Base-by-base conservation (phyloP, 1,140 invertebrate genomes). In the Diploscapter pachys region DNA sequence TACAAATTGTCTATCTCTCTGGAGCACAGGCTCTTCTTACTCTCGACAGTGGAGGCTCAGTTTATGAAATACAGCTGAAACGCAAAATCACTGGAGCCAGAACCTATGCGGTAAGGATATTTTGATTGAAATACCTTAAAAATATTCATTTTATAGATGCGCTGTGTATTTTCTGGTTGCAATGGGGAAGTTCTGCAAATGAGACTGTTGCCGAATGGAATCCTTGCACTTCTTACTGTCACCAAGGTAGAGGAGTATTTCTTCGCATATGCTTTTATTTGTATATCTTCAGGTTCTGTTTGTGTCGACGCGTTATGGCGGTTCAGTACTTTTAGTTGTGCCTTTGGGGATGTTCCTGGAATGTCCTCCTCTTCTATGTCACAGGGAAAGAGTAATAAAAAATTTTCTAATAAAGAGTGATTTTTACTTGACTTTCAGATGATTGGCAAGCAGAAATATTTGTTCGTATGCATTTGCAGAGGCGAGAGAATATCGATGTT, bases 21-120 rank as follows among this genome's bases (percentile, higher is more conserved):
- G 72, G 9, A 59, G 81, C 76, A 48, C 62, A 63, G 59, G 57
- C 69, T 85, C 93, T 66, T 92, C 92, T 97, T 11, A 93, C 93
- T 65, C 92, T 93, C 48, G 95, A 99, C 86, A 96, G 93, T 74
- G 94, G 95, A 11, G 96, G 96, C 2, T 96, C 93, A n/a, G 95
- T 98, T 3, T 98, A 96, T 90, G 92, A 97, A 81, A 88, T 98
- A 9, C 92, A 90, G 81, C n/a, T 70, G 71, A 71, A 50, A 53
- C 4, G 11, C n/a, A 13, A 5, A n/a, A 13, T 72, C 13, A 68
- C 61, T 11, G 52, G 71, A 5, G 6, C 8, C 11, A 48, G 53
- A 11, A 71, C 8, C 2, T 49, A 73, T 31, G n/a, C 31, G 13
- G 70, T 76, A 4, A 69, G 57, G 31, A 31, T 31, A 31, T 31